Evolutionary conservation across 2,797 vertebrate species (phyloP).

Genomic region (Amblyraja radiata): DNA sequence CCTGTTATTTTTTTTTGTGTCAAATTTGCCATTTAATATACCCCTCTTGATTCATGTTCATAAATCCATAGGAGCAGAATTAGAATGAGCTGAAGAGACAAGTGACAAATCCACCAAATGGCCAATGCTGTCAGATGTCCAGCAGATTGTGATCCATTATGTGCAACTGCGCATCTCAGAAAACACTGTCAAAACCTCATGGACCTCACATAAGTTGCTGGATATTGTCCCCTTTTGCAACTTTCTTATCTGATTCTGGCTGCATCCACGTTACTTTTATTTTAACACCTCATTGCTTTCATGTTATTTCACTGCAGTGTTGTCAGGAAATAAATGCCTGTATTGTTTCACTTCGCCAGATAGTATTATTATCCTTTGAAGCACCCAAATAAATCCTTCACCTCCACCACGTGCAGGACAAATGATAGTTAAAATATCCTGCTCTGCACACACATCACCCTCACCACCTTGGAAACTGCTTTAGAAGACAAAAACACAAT

Average conservation of each 20-base stretch:
- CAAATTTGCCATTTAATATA: not conserved
- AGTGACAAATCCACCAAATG: not conserved
- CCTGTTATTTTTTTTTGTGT: not conserved
- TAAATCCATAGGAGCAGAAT: no score
- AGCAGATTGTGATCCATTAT: not conserved
- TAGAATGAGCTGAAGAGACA: not conserved
- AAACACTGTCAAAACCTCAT: not conserved
- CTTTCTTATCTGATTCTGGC: not conserved
- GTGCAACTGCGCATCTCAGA: not conserved
- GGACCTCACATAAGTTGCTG: not conserved
- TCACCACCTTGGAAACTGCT: not conserved
- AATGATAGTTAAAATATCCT: constrained; percentile 12
- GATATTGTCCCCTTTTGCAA: not conserved
- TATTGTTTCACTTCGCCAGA: constrained; percentile 19
- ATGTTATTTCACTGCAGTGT: not conserved
- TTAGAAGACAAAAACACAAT: constrained; percentile 16
- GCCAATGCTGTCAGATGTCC: not conserved
- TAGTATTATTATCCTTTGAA: constrained; percentile 13
- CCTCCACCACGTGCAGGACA: not conserved
- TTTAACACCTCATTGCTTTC: not conserved
- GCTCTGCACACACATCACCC: constrained; percentile 11
- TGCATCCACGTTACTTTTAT: not conserved
- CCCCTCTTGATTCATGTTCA: not conserved
- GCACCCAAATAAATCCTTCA: constrained; percentile 16
- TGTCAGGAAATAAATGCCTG: not conserved